phyloP scores from a whole-genome alignment of 1,140 invertebrate species.

The Kradibia gibbosae region DNA sequence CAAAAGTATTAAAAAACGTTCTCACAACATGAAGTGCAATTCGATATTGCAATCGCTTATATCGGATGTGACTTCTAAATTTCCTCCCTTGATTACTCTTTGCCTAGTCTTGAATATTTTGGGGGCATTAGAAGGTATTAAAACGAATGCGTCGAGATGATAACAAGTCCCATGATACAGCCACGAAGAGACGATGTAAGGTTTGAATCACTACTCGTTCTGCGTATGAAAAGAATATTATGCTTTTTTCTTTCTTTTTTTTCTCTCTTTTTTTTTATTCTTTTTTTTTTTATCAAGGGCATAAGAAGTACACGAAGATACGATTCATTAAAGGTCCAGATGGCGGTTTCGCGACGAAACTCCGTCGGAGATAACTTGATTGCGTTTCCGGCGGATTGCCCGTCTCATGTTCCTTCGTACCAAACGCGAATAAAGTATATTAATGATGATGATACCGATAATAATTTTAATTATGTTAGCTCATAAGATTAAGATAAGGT shows the following conservation, averaged over 20 bases:
- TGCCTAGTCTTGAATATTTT: conserved; percentile 2
- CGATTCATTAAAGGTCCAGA: conserved; percentile 23
- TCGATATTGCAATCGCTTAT: conserved; percentile 37
- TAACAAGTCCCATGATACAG: conserved; percentile 21
- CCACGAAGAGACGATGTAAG: conserved; percentile 21
- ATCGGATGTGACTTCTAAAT: not conserved
- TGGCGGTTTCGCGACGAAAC: conserved; percentile 35
- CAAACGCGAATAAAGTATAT: conserved; percentile 42
- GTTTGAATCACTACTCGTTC: conserved; percentile 14
- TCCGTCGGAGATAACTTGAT: conserved; percentile 23
- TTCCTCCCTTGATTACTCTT: not conserved
- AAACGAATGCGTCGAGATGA: not conserved
- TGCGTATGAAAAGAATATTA: not conserved
- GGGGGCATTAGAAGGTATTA: conserved; percentile 38
- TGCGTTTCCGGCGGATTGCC: conserved; percentile 10
- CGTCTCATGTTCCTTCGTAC: conserved; percentile 50
- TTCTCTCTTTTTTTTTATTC: not conserved
- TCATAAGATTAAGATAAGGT: conserved; percentile 34
- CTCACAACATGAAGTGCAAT: conserved; percentile 32
- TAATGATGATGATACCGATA: conserved; percentile 37
- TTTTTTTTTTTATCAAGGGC: conserved; percentile 15
- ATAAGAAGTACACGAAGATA: not conserved
- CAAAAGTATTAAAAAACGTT: conserved; percentile 20
- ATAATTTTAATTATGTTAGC: conserved; percentile 38
- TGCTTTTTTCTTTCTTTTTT: not conserved